A percentile compares a stretch with the other conserved stretches of the same genome.
Evolutionary conservation across 2,113 vertebrate species (phyloP).

Genomic region (Heloderma charlesbogerti): DNA sequence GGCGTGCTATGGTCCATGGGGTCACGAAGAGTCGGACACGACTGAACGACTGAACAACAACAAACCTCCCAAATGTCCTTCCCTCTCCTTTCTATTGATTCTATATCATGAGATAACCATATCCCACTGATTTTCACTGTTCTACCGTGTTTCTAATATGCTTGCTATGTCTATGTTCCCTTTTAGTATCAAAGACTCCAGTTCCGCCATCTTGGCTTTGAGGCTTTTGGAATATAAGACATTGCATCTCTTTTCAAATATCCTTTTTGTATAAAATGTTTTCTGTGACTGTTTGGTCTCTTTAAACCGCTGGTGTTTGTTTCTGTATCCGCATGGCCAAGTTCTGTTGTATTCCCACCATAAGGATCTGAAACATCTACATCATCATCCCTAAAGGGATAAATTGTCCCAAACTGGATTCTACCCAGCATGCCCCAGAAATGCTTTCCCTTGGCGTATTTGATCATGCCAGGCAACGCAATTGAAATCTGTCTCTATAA

Average conservation of each 20-base stretch:
- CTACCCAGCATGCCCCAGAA: background rate
- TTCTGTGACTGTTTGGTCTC: background rate
- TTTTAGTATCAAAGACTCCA: background rate
- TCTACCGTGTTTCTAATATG: background rate
- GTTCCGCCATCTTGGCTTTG: too few species aligned
- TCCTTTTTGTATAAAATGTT: background rate
- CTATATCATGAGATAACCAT: background rate
- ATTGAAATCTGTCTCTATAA: conserved; percentile 20
- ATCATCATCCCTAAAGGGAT: background rate
- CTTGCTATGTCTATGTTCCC: background rate
- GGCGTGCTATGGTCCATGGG: too few species aligned
- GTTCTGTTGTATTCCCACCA: background rate
- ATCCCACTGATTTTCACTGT: background rate
- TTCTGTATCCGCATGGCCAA: background rate
- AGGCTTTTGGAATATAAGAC: background rate
- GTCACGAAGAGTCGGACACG: too few species aligned
- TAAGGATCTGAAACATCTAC: background rate
- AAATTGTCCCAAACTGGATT: background rate
- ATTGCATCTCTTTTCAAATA: background rate
- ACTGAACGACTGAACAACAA: too few species aligned
- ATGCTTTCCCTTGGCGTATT: background rate
- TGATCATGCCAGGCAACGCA: conserved; percentile 8
- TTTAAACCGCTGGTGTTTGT: background rate
- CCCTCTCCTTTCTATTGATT: background rate
- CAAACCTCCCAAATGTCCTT: background rate